Percentiles rank a stretch among this genome's conserved stretches.
Evolutionary conservation across 2,113 vertebrate genomes (phyloP).

Genomic region (Brachionichthys hirsutus): DNA sequence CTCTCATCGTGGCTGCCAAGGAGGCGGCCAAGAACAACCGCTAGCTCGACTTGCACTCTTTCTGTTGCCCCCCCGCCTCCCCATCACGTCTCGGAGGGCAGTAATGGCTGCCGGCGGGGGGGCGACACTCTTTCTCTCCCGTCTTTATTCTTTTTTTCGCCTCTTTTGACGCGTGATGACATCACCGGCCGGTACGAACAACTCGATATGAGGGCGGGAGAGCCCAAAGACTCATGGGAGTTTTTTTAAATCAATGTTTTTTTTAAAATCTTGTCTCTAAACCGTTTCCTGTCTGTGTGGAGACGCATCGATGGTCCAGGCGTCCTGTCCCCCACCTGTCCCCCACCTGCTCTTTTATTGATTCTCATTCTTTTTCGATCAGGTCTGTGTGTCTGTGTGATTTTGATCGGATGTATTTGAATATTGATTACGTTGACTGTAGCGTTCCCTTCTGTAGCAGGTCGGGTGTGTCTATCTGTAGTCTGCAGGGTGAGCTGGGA

Average conservation of each 20-base stretch:
- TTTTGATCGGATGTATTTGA: conserved; percentile 1
- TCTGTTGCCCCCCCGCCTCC: background rate
- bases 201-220: background rate
- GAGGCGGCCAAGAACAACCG: conserved; percentile 94
- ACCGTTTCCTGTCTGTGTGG: conserved; percentile 24
- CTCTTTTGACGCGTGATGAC: no score
- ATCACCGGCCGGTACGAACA: background rate
- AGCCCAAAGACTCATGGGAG: conserved; percentile 46
- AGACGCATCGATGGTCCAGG: conserved; percentile 1
- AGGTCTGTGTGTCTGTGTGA: conserved; percentile 18
- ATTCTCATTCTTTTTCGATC: conserved; percentile 17
- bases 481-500: conserved; percentile 43
- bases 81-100: background rate
- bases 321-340: conserved; percentile 12
- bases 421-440: conserved; percentile 40
- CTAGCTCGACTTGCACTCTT: conserved; percentile 59
- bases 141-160: conserved; percentile 22
- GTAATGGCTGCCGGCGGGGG: conserved; percentile 14
- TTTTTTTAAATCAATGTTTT: conserved; percentile 14
- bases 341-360: conserved; percentile 32
- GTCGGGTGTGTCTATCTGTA: conserved; percentile 19
- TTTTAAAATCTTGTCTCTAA: conserved; percentile 24
- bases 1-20: conserved; percentile 94
- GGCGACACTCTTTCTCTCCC: background rate
- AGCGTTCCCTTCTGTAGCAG: conserved; percentile 41